Conservation (phyloP, 2,113 vertebrate genomes). For the Irena cyanogastra region DNA sequence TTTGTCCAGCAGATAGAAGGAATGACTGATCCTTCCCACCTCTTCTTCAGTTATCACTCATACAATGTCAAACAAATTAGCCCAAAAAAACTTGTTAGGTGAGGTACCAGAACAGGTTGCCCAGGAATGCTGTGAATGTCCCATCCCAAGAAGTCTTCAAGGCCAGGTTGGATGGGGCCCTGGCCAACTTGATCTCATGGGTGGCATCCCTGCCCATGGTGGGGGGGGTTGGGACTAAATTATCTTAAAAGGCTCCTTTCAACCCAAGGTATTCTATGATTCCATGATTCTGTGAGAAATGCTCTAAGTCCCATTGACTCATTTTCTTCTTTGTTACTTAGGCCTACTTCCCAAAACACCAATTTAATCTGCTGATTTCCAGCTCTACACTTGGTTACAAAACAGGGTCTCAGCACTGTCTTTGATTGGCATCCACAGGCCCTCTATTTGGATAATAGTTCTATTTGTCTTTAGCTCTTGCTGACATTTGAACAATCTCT, state of each 20-base stretch:
- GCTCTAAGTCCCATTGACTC: fast-evolving
- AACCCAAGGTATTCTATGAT: neutral
- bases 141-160: neutral
- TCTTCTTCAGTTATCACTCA: neutral
- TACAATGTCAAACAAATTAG: neutral
- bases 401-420: neutral
- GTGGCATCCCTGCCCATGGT: neutral
- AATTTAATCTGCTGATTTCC: neutral
- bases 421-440: neutral
- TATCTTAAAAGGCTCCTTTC: neutral
- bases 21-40: neutral
- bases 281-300: neutral
- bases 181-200: neutral
- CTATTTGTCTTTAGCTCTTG: neutral
- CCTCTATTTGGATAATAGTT: neutral
- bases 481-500: neutral
- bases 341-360: neutral
- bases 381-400: neutral
- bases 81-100: neutral
- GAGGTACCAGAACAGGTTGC: neutral
- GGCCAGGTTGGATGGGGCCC: neutral
- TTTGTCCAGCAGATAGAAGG: neutral
- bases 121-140: neutral
- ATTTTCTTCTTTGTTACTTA: neutral
- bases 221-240: neutral